phyloP scores from a whole-genome alignment of 2,888 invertebrate species.

The Drosophila prostipennis region DNA sequence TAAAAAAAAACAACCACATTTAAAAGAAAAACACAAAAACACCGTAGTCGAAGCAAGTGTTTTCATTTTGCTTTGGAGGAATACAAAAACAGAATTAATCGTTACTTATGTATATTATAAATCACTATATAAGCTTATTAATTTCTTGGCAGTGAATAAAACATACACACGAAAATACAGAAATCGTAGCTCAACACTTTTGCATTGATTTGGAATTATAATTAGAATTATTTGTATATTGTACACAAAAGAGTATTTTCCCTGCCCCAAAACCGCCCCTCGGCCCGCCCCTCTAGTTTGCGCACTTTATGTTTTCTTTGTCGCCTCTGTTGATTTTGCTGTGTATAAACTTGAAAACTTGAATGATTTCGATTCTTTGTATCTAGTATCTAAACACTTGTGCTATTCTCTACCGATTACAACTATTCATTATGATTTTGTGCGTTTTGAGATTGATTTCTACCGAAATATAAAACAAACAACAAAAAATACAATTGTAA shows the following conservation, averaged over 20 bases:
- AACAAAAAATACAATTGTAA: constrained; percentile 65
- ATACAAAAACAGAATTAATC: constrained; percentile 53
- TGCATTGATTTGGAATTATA: constrained; percentile 45
- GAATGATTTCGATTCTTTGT: constrained; percentile 37
- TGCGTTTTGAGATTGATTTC: constrained; percentile 76
- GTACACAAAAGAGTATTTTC: constrained; percentile 38
- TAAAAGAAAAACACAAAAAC: constrained; percentile 25
- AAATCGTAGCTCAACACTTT: constrained; percentile 37
- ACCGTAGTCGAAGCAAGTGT: constrained; percentile 34
- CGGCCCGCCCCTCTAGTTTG: constrained; percentile 22
- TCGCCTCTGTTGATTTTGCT: constrained; percentile 43
- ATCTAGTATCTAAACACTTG: constrained; percentile 46
- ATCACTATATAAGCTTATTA: constrained; percentile 74
- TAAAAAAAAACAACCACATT: constrained; percentile 20
- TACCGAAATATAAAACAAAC: constrained; percentile 53
- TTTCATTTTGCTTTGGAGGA: constrained; percentile 47
- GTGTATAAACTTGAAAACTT: constrained; percentile 27
- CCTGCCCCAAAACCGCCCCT: constrained; percentile 9
- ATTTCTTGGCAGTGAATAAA: constrained; percentile 70
- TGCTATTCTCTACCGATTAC: constrained; percentile 62
- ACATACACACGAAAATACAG: constrained; percentile 29
- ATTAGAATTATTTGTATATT: constrained; percentile 44
- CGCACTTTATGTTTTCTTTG: constrained; percentile 40
- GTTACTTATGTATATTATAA: constrained; percentile 78
- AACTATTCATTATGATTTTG: constrained; percentile 67